Evolutionary conservation across 2,888 invertebrate genomes (phyloP).

Genomic region (Brachycybe producta): DNA sequence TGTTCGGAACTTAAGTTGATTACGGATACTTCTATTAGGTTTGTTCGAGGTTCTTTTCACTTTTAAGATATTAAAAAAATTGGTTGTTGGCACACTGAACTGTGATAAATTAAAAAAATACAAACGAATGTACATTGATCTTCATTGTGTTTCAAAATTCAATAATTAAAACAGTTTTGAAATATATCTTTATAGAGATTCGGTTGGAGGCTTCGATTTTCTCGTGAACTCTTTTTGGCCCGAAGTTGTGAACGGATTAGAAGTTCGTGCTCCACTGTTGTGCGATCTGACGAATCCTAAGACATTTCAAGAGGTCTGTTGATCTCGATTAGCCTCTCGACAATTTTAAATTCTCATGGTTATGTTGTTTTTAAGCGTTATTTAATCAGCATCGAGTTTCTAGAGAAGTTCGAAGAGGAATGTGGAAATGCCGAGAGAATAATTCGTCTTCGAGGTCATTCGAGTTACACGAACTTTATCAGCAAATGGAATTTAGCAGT

Average conservation of each 20-base stretch:
- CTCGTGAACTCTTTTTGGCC: slow-evolving; percentile 70
- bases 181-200: background rate
- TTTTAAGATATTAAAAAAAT: too few relatives aligned
- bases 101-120: background rate
- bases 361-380: slow-evolving; percentile 45
- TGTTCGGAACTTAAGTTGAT: slow-evolving; percentile 31
- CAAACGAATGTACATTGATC: background rate
- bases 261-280: slow-evolving; percentile 56
- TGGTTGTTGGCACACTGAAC: background rate
- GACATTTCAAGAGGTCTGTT: slow-evolving; percentile 53
- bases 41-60: slow-evolving; percentile 16
- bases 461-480: slow-evolving; percentile 62
- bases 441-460: slow-evolving; percentile 48
- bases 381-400: slow-evolving; percentile 59
- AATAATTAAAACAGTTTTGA: background rate
- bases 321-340: slow-evolving; percentile 19
- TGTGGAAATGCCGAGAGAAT: slow-evolving; percentile 47
- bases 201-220: slow-evolving; percentile 50
- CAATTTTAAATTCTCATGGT: background rate
- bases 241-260: slow-evolving; percentile 47
- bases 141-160: slow-evolving; percentile 4
- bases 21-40: slow-evolving; percentile 28
- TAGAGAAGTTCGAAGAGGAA: slow-evolving; percentile 53
- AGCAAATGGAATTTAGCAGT: slow-evolving; percentile 86
- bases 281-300: slow-evolving; percentile 88